Evolutionary conservation across 2,888 invertebrate species (phyloP).

Genomic region (Xestobium rufovillosum): DNA sequence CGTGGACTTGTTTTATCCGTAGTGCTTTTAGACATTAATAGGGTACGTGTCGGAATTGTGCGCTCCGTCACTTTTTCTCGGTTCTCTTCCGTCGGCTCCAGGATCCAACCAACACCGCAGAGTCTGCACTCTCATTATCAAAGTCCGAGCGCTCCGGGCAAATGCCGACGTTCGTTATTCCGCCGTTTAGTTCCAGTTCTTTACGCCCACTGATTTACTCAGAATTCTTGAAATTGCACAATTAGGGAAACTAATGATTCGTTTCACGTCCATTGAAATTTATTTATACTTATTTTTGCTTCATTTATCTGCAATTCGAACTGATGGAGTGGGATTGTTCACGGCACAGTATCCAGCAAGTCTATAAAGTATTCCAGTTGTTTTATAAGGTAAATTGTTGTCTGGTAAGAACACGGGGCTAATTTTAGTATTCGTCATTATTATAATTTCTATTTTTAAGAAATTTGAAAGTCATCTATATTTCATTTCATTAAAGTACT

Average conservation of each 20-base stretch:
- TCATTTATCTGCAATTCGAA: too few relatives aligned
- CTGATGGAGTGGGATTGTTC: too few relatives aligned
- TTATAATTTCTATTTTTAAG: too few relatives aligned
- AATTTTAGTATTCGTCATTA: too few relatives aligned
- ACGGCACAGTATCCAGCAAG: too few relatives aligned
- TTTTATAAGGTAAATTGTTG: too few relatives aligned
- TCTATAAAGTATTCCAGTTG: too few relatives aligned
- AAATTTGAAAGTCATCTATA: too few relatives aligned
- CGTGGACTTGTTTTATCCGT: constrained; percentile 29
- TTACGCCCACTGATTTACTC: constrained; percentile 16
- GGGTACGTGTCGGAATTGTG: constrained; percentile 35
- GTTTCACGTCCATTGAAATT: too few relatives aligned
- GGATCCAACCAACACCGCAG: constrained; percentile 15
- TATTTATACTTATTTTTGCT: too few relatives aligned
- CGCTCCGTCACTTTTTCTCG: constrained; percentile 30
- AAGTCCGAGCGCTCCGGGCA: constrained; percentile 16
- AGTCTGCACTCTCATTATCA: constrained; percentile 19
- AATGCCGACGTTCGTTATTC: constrained; percentile 15
- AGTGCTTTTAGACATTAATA: constrained; percentile 32
- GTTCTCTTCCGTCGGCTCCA: constrained; percentile 21
- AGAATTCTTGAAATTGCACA: constrained; percentile 17
- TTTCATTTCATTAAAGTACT: too few relatives aligned
- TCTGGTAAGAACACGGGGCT: too few relatives aligned
- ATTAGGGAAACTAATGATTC: constrained; percentile 7
- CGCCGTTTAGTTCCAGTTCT: constrained; percentile 11